Conservation (phyloP, 2,888 invertebrate species). For the Troides oblongomaculatus region DNA sequence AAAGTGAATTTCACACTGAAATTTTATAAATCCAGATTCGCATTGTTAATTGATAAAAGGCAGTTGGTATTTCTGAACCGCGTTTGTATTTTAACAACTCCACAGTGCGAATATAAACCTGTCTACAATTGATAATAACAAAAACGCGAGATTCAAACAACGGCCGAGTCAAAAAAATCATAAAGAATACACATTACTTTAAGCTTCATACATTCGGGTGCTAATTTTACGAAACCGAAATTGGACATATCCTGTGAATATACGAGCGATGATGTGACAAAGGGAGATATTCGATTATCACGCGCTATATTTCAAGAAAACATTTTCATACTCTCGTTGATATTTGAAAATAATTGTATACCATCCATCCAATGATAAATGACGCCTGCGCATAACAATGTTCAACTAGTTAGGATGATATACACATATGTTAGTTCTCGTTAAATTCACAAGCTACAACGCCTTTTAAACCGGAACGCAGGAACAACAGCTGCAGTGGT, state of each 20-base stretch:
- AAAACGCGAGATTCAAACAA: slow-evolving; percentile 25
- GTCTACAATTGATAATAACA: slow-evolving; percentile 28
- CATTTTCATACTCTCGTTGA: slow-evolving; percentile 34
- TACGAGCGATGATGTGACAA: slow-evolving; percentile 38
- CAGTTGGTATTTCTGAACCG: slow-evolving; percentile 19
- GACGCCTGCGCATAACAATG: too few relatives aligned
- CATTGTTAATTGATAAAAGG: slow-evolving; percentile 22
- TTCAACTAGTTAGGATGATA: background rate
- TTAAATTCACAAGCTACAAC: too few relatives aligned
- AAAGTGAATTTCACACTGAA: background rate
- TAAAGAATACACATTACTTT: slow-evolving; percentile 35
- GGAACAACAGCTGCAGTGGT: too few relatives aligned
- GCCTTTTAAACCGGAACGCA: too few relatives aligned
- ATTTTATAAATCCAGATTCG: slow-evolving; percentile 4
- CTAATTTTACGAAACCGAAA: slow-evolving; percentile 50
- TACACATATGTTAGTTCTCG: background rate
- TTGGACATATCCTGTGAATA: slow-evolving; percentile 44
- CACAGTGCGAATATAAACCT: slow-evolving; percentile 21
- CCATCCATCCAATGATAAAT: too few relatives aligned
- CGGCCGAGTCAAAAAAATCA: slow-evolving; percentile 33
- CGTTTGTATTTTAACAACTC: slow-evolving; percentile 4
- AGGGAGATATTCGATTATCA: slow-evolving; percentile 40
- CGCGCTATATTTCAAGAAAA: slow-evolving; percentile 35
- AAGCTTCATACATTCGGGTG: slow-evolving; percentile 39
- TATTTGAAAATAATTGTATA: slow-evolving; percentile 29